Conservation (phyloP, 2,113 vertebrate species). For the Xenopus borealis region DNA sequence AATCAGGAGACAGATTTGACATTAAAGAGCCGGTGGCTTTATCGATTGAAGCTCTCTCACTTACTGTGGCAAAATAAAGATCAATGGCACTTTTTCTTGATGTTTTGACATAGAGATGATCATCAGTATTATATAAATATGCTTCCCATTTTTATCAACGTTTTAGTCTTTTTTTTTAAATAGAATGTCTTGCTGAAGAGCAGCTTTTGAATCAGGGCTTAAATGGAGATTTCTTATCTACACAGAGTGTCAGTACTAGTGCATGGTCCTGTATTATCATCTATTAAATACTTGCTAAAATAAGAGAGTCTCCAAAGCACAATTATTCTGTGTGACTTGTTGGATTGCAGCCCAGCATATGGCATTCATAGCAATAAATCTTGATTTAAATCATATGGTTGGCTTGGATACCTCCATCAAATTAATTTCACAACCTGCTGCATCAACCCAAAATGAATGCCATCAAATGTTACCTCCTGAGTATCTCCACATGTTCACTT, state of each 20-base stretch:
- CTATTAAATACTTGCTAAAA: neutral
- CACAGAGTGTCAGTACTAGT: neutral
- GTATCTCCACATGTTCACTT: neutral
- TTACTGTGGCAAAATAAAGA: no score
- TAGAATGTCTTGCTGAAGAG: no score
- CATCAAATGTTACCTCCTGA: neutral
- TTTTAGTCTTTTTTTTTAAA: no score
- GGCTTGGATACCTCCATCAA: neutral
- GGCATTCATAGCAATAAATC: slow-evolving; percentile 18
- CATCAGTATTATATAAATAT: no score
- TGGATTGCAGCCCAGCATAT: slow-evolving; percentile 16
- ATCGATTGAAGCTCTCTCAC: no score
- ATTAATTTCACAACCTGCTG: slow-evolving; percentile 4
- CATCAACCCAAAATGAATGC: neutral
- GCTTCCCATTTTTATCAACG: no score
- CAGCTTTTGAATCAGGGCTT: no score
- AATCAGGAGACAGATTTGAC: no score
- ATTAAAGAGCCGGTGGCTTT: no score
- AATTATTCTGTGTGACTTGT: slow-evolving; percentile 8
- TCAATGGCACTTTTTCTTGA: no score
- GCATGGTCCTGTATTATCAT: neutral
- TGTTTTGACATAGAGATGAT: no score
- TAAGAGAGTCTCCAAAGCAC: neutral
- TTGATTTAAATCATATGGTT: slow-evolving; percentile 16
- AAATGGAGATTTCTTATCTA: no score